Evolutionary conservation across 1,140 invertebrate species (phyloP).

Genomic region (Pinna nobilis): DNA sequence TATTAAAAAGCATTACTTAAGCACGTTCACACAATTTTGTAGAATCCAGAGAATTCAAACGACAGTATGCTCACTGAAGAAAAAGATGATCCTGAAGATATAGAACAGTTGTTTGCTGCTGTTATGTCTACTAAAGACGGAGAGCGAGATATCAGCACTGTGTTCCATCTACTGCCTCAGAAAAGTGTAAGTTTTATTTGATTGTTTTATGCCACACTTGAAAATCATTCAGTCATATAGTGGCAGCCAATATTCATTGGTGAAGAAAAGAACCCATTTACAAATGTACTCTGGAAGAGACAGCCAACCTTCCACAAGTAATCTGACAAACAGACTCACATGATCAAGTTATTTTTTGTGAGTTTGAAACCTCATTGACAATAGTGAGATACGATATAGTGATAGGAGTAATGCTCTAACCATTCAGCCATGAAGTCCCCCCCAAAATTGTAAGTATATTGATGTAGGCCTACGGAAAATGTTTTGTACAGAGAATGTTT

Average conservation of each 20-base stretch:
- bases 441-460: no score
- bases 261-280: not conserved
- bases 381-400: not conserved
- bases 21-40: no score
- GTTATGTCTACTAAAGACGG: constrained; percentile 86
- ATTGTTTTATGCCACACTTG: not conserved
- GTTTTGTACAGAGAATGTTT: not conserved
- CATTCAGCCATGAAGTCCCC: no score
- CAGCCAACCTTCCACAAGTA: not conserved
- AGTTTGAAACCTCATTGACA: not conserved
- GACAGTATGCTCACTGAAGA: constrained; percentile 36
- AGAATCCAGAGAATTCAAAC: constrained; percentile 4
- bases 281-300: not conserved
- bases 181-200: constrained; percentile 62
- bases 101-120: constrained; percentile 83
- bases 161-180: constrained; percentile 93
- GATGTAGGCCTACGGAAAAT: not conserved
- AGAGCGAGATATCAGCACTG: constrained; percentile 87
- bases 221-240: not conserved
- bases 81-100: constrained; percentile 58
- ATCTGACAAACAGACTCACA: not conserved
- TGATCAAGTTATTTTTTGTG: not conserved
- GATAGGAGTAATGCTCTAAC: no score
- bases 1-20: no score
- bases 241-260: not conserved